These are phyloP conservation scores for Proisotoma minuta DNA, from an alignment of 2,888 invertebrate genomes.

Conservation along the genomic window DNA sequence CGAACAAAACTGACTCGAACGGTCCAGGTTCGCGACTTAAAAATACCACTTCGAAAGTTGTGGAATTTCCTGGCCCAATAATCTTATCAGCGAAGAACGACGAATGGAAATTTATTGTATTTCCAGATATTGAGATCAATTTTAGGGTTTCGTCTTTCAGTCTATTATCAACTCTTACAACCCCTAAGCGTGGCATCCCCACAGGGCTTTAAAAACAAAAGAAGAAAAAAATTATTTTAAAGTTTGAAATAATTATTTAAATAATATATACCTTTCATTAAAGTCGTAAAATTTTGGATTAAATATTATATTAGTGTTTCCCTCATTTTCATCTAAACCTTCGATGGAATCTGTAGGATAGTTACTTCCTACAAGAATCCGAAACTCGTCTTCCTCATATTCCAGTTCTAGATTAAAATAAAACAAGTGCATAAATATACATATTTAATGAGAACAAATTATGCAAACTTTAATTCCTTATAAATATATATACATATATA, in stretches of 20 bases:
- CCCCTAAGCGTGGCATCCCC: conserved; percentile 78
- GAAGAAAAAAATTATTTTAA: background rate
- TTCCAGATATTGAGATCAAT: conserved; percentile 89
- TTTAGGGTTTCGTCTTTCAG: conserved; percentile 81
- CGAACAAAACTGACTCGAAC: conserved; percentile 79
- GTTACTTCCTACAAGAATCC: conserved; percentile 37
- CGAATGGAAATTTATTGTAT: conserved; percentile 91
- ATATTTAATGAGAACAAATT: conserved; percentile 4
- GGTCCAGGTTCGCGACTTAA: conserved; percentile 85
- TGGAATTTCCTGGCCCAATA: conserved; percentile 84
- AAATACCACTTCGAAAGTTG: conserved; percentile 93
- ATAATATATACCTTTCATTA: conserved; percentile 63
- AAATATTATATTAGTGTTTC: background rate
- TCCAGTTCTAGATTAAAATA: conserved; percentile 26
- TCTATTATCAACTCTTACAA: conserved; percentile 81
- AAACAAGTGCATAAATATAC: background rate
- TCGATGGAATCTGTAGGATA: conserved; percentile 19
- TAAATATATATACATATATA: too few species aligned
- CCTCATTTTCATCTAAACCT: background rate
- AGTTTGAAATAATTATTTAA: background rate
- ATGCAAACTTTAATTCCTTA: too few species aligned
- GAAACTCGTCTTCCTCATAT: conserved; percentile 40
- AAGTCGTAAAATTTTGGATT: conserved; percentile 65
- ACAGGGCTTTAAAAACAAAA: conserved; percentile 64
- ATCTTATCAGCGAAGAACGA: conserved; percentile 93